A percentile compares a stretch with the other conserved stretches of the same genome.
Conservation (phyloP, 1,140 invertebrate genomes). For the Drosophila novamexicana region DNA sequence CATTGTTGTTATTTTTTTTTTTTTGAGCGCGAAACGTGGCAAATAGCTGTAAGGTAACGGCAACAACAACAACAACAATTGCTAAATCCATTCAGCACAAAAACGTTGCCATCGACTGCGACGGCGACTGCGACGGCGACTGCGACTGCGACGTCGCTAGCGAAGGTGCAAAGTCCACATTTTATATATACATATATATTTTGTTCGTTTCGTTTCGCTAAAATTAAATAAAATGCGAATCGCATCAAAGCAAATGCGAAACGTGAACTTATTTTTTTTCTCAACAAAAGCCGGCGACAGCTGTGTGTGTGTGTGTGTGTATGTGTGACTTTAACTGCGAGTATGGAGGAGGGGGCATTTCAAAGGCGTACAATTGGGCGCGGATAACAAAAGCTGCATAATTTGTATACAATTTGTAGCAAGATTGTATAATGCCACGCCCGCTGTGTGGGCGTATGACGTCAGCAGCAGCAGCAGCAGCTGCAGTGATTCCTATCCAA, state of each 20-base stretch:
- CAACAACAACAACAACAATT: constrained; percentile 7
- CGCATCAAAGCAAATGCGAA: constrained; percentile 52
- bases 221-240: constrained; percentile 76
- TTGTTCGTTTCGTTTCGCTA: constrained; percentile 67
- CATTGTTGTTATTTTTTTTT: constrained; percentile 27
- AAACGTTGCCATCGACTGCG: constrained; percentile 17
- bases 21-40: constrained; percentile 67
- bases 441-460: constrained; percentile 30
- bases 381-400: constrained; percentile 45
- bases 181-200: constrained; percentile 38
- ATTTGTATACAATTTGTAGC: constrained; percentile 32
- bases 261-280: constrained; percentile 64
- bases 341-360: constrained; percentile 18
- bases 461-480: constrained; percentile 17
- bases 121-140: neutral
- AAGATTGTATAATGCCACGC: constrained; percentile 8
- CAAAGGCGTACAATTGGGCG: constrained; percentile 1
- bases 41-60: constrained; percentile 54
- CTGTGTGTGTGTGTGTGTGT: neutral
- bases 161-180: constrained; percentile 72
- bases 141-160: constrained; percentile 22
- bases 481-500: constrained; percentile 26
- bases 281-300: constrained; percentile 42
- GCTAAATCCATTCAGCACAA: constrained; percentile 67
- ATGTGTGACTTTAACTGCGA: constrained; percentile 4